Base-by-base conservation (phyloP, 1,140 invertebrate species). In the Dendrolimus kikuchii region DNA sequence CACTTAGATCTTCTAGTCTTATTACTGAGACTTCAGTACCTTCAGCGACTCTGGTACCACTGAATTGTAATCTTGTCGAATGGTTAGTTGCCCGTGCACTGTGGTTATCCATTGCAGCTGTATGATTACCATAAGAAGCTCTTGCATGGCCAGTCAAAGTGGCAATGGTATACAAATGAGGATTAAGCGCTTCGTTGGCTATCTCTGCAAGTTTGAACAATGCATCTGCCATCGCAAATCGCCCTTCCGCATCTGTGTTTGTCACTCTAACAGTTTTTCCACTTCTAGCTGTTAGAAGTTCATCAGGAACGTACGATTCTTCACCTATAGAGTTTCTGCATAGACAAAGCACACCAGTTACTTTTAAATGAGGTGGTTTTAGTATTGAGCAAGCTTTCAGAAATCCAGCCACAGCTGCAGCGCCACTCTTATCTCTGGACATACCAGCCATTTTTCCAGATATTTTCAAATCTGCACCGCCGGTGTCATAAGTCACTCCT, bases 351-450 rank as follows among this genome's bases (percentile, higher is more conserved):
- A 92, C 94, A 9, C 92, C 96, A 58, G 97, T 90, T 0, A 98
- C 96, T 88, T 95, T 95, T 6, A 98, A 77, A 62, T 95, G 92
- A 47, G 92, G 90, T 3, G 97, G 97, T 81, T 86, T 86, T 1
- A 86, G 50, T 10, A 86, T 72, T 0, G 83, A 79, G 44, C 81
- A 85, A 7, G 81, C 81, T 66, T 97, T 93, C 84, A 99, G 93
- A 69, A 99, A 98, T 7, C 98, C 98, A 47, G 94, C 96, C 3
- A 96, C 95, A 37, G 96, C 95, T 6, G 98, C 97, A 23, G 97
- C 95, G 1, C 98, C 98, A 81, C 97, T 97, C 84, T 99, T 99
- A 71, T 99, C 98, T n/a, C 97, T 88, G 2, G 95, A 95, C 97
- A 99, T 99, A 5, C 96, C 96, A 43, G 92, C 91, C 97, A 99